Percentiles rank a stretch among this genome's conserved stretches.
phyloP scores from a whole-genome alignment of 2,113 vertebrate genomes.

The Myodes glareolus region DNA sequence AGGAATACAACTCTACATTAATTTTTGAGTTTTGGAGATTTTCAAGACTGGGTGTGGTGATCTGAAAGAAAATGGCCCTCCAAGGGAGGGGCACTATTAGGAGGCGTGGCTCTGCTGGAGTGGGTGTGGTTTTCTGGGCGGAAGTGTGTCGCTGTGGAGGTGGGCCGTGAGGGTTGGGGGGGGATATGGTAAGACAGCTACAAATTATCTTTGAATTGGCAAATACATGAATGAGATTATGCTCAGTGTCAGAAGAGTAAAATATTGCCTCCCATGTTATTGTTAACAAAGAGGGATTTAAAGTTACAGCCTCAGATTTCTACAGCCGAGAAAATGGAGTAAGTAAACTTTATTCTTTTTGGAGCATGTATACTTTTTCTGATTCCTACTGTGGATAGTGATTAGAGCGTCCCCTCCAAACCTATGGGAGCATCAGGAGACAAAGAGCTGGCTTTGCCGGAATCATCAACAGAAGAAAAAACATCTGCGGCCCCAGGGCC shows the following conservation, averaged over 20 bases:
- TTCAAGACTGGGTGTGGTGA: not conserved
- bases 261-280: not conserved
- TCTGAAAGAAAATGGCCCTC: not conserved
- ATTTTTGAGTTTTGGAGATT: rapidly evolving
- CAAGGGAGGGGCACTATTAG: not conserved
- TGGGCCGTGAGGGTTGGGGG: not conserved
- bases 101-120: not conserved
- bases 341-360: not conserved
- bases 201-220: not conserved
- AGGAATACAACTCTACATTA: not conserved
- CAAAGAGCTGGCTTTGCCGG: not conserved
- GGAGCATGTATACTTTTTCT: not conserved
- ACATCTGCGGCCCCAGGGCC: not conserved
- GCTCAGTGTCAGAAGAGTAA: not conserved
- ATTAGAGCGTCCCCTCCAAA: not conserved
- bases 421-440: not conserved
- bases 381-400: not conserved
- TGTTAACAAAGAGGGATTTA: not conserved
- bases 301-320: not conserved
- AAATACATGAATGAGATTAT: not conserved
- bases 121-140: not conserved
- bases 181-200: not conserved
- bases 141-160: not conserved
- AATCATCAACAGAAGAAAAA: not conserved
- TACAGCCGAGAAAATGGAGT: not conserved